Evolutionary conservation across 2,113 vertebrate species (phyloP).

Genomic region (Saguinus imperator): DNA sequence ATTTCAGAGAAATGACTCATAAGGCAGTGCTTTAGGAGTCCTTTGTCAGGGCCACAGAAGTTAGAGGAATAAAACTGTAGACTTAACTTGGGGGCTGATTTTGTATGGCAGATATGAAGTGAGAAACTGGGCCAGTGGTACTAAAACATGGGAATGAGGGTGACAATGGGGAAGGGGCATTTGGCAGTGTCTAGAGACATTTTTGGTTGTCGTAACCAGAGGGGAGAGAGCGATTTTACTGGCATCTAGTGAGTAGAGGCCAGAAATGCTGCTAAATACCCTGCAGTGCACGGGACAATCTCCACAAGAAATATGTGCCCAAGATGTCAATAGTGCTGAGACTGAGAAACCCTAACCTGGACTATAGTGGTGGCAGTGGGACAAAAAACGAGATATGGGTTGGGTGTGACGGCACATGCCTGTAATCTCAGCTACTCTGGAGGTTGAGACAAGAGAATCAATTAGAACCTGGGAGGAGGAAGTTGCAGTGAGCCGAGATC

Average conservation of each 20-base stretch:
- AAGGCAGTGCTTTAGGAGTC: neutral
- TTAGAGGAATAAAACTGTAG: neutral
- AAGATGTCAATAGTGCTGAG: neutral
- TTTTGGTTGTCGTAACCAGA: neutral
- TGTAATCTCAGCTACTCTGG: no score
- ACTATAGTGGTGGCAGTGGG: neutral
- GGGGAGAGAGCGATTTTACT: neutral
- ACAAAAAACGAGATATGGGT: neutral
- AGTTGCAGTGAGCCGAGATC: no score
- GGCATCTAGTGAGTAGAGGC: neutral
- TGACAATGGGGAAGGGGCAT: neutral
- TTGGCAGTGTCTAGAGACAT: neutral
- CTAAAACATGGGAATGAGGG: neutral
- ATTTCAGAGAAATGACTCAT: slow-evolving; percentile 40
- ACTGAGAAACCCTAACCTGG: neutral
- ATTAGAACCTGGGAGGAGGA: no score
- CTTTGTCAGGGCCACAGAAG: neutral
- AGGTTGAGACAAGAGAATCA: no score
- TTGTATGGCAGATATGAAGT: neutral
- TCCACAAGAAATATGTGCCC: neutral
- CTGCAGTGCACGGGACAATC: neutral
- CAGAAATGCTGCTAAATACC: neutral
- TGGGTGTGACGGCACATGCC: no score
- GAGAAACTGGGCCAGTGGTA: neutral
- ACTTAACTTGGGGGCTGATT: neutral